Evolutionary conservation across 2,888 invertebrate species (phyloP), one percentile per base, ranked within the genome.

Genomic region (Suillia variegata): DNA sequence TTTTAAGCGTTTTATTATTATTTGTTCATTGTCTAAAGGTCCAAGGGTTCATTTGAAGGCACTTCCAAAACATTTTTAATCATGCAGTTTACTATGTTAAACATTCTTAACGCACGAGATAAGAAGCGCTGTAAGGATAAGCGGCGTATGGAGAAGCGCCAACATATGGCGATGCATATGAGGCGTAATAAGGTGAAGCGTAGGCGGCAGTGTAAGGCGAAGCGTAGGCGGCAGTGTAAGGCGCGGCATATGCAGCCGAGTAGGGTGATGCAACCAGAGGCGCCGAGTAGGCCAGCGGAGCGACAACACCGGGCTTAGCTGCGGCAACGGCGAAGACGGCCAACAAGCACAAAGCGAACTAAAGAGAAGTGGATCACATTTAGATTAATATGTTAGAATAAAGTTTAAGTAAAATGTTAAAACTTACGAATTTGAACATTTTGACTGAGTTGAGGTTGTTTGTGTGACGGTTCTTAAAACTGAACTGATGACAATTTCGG

Each of bases 81-180:
- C 26, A 26, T 10, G 10, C 10, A 26, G 26, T 26, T 26, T 26
- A 6, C 26, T 10, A 6, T 26, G 26, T 26, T 26, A 10, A 5
- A 10, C 26, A 26, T 10, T 26, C 45, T 45, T 45, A 45, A 45
- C 45, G 45, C 18, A 45, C 18, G 18, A 45, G 76, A 62, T 75
- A 69, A 68, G 75, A 75, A 66, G 70, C 76, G 66, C 72, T 74
- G 67, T 70, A 72, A 54, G 70, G 70, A 51, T 69, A 67, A 22
- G 68, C 65, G 45, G 73, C 66, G 62, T 76, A 76, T 21, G 80
- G 71, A 56, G 82, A 78, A 26, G 70, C 63, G 49, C 79, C 76
- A 56, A 71, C 78, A 13, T 82, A 83, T 55, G 77, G 83, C 68
- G 85, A 84, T n/a, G 84, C 75, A 48, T 72, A 50, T 38, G 61